These are phyloP conservation scores for Corythornis madagascariensis DNA, from an alignment of 2,113 vertebrate genomes.

Conservation along the genomic window DNA sequence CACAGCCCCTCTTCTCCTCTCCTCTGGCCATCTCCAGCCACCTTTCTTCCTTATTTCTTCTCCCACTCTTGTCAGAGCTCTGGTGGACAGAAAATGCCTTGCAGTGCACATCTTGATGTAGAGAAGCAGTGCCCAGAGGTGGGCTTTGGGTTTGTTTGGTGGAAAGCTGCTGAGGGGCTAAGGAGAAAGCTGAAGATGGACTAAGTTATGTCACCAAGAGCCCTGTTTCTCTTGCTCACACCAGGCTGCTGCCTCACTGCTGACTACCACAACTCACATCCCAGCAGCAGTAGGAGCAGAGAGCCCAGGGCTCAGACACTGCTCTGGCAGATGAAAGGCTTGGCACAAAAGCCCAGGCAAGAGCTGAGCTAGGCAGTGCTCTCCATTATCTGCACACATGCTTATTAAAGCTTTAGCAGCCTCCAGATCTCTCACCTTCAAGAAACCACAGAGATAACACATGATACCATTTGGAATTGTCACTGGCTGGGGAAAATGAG, in stretches of 20 bases:
- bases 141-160: not conserved
- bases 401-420: conserved; percentile 3
- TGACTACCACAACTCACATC: not conserved
- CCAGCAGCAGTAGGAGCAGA: not conserved
- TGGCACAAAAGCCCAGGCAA: not conserved
- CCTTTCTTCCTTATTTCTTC: not conserved
- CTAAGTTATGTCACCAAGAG: not conserved
- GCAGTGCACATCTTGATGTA: not conserved
- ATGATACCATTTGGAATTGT: not conserved
- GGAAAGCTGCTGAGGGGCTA: not conserved
- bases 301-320: not conserved
- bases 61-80: not conserved
- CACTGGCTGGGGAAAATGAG: not conserved
- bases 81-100: not conserved
- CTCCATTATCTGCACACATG: not conserved
- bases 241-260: not conserved
- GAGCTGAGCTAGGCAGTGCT: not conserved
- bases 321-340: conserved; percentile 13
- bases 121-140: not conserved
- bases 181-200: no score
- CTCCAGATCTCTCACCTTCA: not conserved
- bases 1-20: not conserved
- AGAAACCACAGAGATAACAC: not conserved
- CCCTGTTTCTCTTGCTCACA: not conserved
- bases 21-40: not conserved